These are phyloP conservation scores for Pseudomyrmex pallidus DNA, from an alignment of 1,140 invertebrate species.

Conservation along the genomic window DNA sequence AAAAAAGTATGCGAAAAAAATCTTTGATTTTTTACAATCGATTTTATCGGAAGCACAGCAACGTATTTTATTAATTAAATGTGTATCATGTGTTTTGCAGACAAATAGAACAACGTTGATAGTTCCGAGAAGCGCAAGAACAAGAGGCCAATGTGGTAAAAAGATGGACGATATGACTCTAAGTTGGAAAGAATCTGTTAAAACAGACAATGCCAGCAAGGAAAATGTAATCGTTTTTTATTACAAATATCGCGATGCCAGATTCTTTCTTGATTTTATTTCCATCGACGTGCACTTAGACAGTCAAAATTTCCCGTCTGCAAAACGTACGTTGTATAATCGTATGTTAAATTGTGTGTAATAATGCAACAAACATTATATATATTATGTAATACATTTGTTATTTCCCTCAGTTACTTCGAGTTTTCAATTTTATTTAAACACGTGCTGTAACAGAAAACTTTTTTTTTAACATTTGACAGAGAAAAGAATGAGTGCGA, in stretches of 20 bases:
- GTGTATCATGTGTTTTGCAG: neutral
- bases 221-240: slow-evolving; percentile 21
- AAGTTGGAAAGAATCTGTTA: neutral
- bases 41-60: too few species aligned
- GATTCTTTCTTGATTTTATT: slow-evolving; percentile 1
- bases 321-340: neutral
- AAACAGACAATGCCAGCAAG: neutral
- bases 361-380: neutral
- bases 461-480: slow-evolving; percentile 2
- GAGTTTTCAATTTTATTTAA: slow-evolving; percentile 4
- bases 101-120: neutral
- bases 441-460: neutral
- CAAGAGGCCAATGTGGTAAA: neutral
- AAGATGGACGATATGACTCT: neutral
- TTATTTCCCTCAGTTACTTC: neutral
- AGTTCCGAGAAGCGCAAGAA: neutral
- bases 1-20: too few species aligned
- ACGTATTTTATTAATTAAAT: too few species aligned
- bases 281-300: slow-evolving; percentile 5
- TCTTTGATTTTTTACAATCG: too few species aligned
- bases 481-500: neutral
- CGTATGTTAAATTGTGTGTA: neutral
- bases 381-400: neutral
- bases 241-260: neutral
- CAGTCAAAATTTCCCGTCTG: slow-evolving; percentile 1